These are phyloP conservation scores for Oxyscelio sp. DNA, from an alignment of 2,888 invertebrate genomes.

Conservation along the genomic window DNA sequence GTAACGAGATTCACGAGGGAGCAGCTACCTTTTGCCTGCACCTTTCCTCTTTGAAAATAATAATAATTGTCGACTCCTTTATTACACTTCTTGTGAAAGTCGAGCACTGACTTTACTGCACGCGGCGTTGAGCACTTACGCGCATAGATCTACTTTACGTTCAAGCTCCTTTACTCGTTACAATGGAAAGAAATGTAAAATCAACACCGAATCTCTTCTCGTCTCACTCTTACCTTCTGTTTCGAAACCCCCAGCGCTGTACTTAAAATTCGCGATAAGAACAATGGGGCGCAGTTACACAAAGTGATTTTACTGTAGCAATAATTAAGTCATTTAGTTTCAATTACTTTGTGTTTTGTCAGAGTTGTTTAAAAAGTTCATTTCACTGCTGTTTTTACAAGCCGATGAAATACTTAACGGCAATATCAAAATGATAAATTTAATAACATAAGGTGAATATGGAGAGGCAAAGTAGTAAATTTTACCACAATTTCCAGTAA, in stretches of 20 bases:
- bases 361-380: conserved; percentile 24
- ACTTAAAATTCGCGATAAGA: conserved; percentile 25
- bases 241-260: background rate
- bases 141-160: conserved; percentile 61
- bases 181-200: conserved; percentile 62
- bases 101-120: conserved; percentile 60
- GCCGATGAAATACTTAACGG: background rate
- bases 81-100: conserved; percentile 69
- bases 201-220: conserved; percentile 41
- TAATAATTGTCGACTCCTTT: conserved; percentile 72
- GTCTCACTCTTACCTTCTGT: conserved; percentile 3
- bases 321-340: conserved; percentile 43
- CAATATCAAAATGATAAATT: no score
- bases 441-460: no score
- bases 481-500: no score
- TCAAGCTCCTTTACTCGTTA: conserved; percentile 58
- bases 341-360: conserved; percentile 29
- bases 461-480: no score
- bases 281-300: background rate
- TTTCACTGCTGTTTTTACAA: conserved; percentile 29
- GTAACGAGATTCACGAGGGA: conserved; percentile 49
- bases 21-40: conserved; percentile 51
- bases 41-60: conserved; percentile 57
- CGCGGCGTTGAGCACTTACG: conserved; percentile 64
- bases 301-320: conserved; percentile 22